phyloP scores from a whole-genome alignment of 1,140 invertebrate genomes.

The Sarcophaga bullata region DNA sequence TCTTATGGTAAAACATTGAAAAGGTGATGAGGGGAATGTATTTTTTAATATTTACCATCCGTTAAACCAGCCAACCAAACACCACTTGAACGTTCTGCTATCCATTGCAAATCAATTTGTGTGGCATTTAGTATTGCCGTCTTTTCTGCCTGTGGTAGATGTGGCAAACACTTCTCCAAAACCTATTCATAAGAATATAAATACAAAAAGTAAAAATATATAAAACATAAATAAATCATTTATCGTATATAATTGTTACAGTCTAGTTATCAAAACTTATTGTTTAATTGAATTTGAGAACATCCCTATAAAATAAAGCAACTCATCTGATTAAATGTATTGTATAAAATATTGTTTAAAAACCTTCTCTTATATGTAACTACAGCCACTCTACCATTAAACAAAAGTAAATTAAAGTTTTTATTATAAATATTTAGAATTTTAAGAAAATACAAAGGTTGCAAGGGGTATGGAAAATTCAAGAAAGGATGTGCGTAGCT shows the following conservation, averaged over 20 bases:
- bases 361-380: no score
- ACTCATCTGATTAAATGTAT: no score
- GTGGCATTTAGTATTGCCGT: constrained; percentile 76
- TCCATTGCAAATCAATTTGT: constrained; percentile 91
- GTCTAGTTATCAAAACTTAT: not conserved
- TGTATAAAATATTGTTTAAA: no score
- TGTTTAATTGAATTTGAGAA: not conserved
- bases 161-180: constrained; percentile 76
- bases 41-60: constrained; percentile 52
- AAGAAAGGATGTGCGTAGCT: no score
- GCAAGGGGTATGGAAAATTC: no score
- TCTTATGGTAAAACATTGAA: no score
- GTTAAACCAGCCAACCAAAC: constrained; percentile 82
- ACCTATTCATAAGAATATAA: constrained; percentile 65
- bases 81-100: constrained; percentile 89
- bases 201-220: not conserved
- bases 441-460: no score
- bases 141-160: constrained; percentile 90
- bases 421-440: no score
- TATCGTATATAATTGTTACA: not conserved
- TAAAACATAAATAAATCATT: not conserved
- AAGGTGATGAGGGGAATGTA: not conserved
- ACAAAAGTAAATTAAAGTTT: no score
- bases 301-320: no score
- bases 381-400: no score